Evolutionary conservation across 2,888 invertebrate genomes (phyloP).

Genomic region (Diadromus collaris): DNA sequence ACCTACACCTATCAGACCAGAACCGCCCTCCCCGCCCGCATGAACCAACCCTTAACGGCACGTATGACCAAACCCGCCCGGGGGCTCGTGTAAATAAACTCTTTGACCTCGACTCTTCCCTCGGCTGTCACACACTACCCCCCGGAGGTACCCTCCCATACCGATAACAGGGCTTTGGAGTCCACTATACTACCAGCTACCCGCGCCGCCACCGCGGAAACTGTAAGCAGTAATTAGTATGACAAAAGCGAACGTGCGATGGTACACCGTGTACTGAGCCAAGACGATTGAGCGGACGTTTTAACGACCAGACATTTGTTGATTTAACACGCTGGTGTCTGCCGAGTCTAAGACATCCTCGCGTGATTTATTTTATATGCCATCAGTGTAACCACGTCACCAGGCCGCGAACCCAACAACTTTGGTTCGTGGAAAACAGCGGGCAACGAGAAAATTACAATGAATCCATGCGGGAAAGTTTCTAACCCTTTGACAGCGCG

Average conservation of each 20-base stretch:
- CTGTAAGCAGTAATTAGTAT: constrained; percentile 60
- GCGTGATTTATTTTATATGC: constrained; percentile 23
- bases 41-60: neutral
- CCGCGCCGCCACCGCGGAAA: constrained; percentile 18
- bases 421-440: constrained; percentile 15
- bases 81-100: constrained; percentile 51
- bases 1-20: constrained; percentile 19
- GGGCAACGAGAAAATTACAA: neutral
- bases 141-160: constrained; percentile 37
- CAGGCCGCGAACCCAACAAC: neutral
- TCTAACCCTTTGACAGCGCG: neutral
- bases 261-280: neutral
- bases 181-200: neutral
- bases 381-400: neutral
- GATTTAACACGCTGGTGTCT: constrained; percentile 35
- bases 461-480: neutral
- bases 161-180: constrained; percentile 44
- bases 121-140: constrained; percentile 51
- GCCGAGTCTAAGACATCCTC: neutral
- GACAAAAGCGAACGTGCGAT: constrained; percentile 48
- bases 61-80: constrained; percentile 2
- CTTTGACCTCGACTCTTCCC: constrained; percentile 56
- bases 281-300: constrained; percentile 45
- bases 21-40: constrained; percentile 9
- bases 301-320: constrained; percentile 45